Evolutionary conservation across 1,140 invertebrate species (phyloP).

Genomic region (Aphelinus atriplicis): DNA sequence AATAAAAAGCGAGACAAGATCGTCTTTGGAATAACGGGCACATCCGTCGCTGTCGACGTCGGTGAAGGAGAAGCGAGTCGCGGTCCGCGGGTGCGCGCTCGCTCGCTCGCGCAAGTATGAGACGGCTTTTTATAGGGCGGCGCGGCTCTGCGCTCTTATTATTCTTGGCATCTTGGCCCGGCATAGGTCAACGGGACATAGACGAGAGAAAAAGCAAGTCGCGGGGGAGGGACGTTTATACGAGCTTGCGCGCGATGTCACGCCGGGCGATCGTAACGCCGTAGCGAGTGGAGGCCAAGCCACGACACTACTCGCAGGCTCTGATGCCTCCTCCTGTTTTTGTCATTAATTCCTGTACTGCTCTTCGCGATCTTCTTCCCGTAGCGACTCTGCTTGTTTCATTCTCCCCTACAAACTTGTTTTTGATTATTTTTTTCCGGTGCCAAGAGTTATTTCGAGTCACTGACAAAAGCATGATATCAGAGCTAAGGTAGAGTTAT

Average conservation of each 20-base stretch:
- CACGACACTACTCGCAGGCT: constrained; percentile 11
- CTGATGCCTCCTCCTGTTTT: constrained; percentile 7
- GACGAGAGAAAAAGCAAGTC: constrained; percentile 31
- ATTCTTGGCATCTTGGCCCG: constrained; percentile 12
- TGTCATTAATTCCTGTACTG: background rate
- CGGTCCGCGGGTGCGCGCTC: too few species aligned
- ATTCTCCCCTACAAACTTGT: background rate
- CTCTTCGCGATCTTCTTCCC: constrained; percentile 16
- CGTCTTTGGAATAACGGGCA: too few species aligned
- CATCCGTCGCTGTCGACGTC: too few species aligned
- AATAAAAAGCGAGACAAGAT: too few species aligned
- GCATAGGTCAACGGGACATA: constrained; percentile 43
- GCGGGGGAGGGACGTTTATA: constrained; percentile 44
- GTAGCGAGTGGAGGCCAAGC: constrained; percentile 23
- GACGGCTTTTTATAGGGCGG: too few species aligned
- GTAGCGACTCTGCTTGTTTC: constrained; percentile 14
- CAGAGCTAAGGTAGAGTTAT: too few species aligned
- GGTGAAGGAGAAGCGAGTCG: too few species aligned
- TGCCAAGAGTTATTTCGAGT: too few species aligned
- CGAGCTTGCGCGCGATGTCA: constrained; percentile 44
- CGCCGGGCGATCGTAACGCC: constrained; percentile 50
- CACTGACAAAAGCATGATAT: too few species aligned
- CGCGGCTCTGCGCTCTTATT: background rate
- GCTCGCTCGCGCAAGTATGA: too few species aligned
- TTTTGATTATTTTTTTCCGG: too few species aligned